Evolutionary conservation across 2,797 vertebrate species (phyloP), one percentile per base, ranked within the genome.

Genomic region (Carcharodon carcharias): DNA sequence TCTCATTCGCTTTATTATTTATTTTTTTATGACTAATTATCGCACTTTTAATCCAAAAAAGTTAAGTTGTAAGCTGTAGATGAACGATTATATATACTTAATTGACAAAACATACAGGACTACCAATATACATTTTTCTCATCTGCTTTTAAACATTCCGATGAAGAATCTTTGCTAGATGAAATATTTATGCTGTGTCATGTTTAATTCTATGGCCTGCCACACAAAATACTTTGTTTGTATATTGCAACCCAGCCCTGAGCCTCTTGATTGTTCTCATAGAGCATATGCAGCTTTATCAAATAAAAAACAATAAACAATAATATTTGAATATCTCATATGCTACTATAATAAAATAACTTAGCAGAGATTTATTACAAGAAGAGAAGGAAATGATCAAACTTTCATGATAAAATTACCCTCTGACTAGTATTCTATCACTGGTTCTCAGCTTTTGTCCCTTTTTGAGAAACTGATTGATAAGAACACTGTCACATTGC

Each of bases 111-210:
- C 94, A 77, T 56, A 21, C 16, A 77, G 56, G 45, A 50, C 50
- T 73, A 56, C 94, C 28, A 63, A 95, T 7, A 71, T 71, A n/a
- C 54, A 95, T 95, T 95, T 1, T 71, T 95, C 67, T 56, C 50
- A 54, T 56, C 26, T 71, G 45, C 50, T 95, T 77, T 95, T 23
- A 95, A 95, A 73, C 94, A 95, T 77, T 58, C 94, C 67, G n/a
- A 95, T 95, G 67, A 95, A 95, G 94, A 14, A 56, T 95, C 94
- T 95, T 77, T 73, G 14, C 63, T 45, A 71, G 54, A 95, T 95
- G 69, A 95, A 95, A 95, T 95, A 95, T 95, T 95, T 95, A 95
- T 95, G 35, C 50, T 73, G 67, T 77, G 69, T 73, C 94, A 95
- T 95, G 94, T 77, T 95, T 95, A 77, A 95, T 95, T 95, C 94